Base-by-base conservation (phyloP, 2,888 invertebrate genomes). In the Lepas anatifera region DNA sequence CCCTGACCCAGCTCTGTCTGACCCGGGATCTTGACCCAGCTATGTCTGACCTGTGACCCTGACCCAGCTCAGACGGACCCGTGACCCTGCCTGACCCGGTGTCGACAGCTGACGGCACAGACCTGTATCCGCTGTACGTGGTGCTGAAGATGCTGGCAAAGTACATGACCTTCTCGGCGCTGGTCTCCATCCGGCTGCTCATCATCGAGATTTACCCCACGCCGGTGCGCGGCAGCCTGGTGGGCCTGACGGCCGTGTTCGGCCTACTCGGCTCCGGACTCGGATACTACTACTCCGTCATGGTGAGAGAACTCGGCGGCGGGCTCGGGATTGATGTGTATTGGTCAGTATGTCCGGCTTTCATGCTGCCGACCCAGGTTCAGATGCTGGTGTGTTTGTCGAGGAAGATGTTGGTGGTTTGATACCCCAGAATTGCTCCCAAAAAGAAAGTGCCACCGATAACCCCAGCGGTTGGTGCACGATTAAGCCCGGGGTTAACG, bases 141-240 rank as follows among this genome's bases (percentile, higher is more conserved):
- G 4, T 32, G 27, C 58, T 58, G 18, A 58, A 58, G 32, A 58
- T 58, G 58, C 22, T 58, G 32, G 29, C 58, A 29, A 58, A 58
- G 58, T 58, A 58, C 58, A 18, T 32, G 6, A 58, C 58, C 10
- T 58, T 58, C 27, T 58, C 58, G 32, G 58, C 58, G 32, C 58
- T 58, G 2, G 58, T 58, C 6, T 58, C 58, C 2, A 58, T 58
- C 32, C 58, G 58, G 16, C 58, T 58, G 58, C 58, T 58, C 18
- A 58, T 58, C 32, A 58, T 58, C 58, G 58, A 58, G 58, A 58
- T 58, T 22, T 58, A 32, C 58, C 58, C 58, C 18, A 58, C 58
- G 29, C 58, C 58, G 18, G 58, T 58, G 58, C 58, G 58, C 27
- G 58, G 58, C 58, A 58, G 58, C 18, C 58, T 58, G 58, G 58